Conservation (phyloP, 2,797 vertebrate species). For the Spea hammondii region DNA sequence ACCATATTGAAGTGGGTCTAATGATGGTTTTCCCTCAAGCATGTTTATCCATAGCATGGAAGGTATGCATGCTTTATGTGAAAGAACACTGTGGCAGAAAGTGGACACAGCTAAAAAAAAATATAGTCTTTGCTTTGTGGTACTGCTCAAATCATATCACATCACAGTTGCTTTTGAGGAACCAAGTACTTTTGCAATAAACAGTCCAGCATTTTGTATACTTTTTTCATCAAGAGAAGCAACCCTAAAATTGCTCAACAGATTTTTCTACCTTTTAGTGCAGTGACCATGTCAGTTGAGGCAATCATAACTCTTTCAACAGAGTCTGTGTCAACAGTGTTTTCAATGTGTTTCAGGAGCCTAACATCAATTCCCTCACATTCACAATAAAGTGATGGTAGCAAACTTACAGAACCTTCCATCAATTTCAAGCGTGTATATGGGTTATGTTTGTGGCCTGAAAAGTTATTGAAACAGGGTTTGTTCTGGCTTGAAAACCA, state of each 20-base stretch:
- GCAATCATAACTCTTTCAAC: conserved; percentile 15
- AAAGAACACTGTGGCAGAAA: too few relatives aligned
- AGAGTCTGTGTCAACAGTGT: background rate
- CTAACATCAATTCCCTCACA: conserved; percentile 1
- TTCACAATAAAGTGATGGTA: conserved; percentile 10
- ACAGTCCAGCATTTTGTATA: background rate
- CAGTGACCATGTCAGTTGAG: conserved; percentile 9
- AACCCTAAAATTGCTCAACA: background rate
- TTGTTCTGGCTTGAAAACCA: background rate
- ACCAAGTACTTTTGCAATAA: conserved; percentile 9
- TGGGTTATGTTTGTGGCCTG: conserved; percentile 2
- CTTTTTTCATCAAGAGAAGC: background rate
- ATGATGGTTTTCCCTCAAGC: too few relatives aligned
- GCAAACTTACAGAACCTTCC: conserved; percentile 9
- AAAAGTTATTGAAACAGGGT: background rate
- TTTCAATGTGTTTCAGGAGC: background rate
- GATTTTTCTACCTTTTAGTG: conserved; percentile 10
- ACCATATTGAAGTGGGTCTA: too few relatives aligned
- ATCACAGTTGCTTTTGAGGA: background rate
- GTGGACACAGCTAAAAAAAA: background rate
- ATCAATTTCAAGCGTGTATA: background rate
- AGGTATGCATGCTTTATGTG: too few relatives aligned
- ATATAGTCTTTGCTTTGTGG: background rate
- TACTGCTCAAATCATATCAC: conserved; percentile 1
- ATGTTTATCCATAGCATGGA: too few relatives aligned